phyloP scores from a whole-genome alignment of 2,888 invertebrate genomes.

The Drosophila dives region DNA sequence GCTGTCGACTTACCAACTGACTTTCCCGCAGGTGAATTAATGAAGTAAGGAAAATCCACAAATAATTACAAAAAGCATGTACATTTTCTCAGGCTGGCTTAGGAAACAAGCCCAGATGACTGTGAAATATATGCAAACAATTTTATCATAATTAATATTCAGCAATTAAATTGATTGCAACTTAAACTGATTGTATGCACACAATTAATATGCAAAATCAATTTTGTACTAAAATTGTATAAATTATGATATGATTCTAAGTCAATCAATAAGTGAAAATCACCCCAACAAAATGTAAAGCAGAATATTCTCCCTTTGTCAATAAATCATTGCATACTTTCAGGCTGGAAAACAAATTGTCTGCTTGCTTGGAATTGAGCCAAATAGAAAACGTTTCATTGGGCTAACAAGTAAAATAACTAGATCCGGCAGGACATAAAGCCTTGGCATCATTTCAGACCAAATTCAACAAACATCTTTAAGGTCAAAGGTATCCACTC shows the following conservation, averaged over 20 bases:
- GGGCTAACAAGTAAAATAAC: not conserved
- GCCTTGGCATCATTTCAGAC: not conserved
- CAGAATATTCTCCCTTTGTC: not conserved
- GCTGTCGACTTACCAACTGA: not conserved
- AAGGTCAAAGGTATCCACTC: too few species aligned
- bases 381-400: not conserved
- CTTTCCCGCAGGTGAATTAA: slow-evolving; percentile 24
- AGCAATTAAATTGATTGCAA: slow-evolving; percentile 13
- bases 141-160: slow-evolving; percentile 6
- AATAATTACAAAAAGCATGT: slow-evolving; percentile 20
- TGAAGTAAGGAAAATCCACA: slow-evolving; percentile 19
- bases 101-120: not conserved
- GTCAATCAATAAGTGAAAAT: not conserved
- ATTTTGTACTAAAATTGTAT: not conserved
- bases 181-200: not conserved
- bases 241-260: not conserved
- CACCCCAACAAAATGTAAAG: not conserved
- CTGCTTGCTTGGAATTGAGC: not conserved
- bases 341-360: not conserved
- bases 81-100: not conserved
- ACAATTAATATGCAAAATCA: not conserved
- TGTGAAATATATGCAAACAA: slow-evolving; percentile 16
- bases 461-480: not conserved
- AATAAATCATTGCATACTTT: not conserved
- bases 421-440: not conserved